A percentile compares a stretch with the other conserved stretches of the same genome.
Conservation (phyloP, 1,140 invertebrate genomes). For the Onthophagus taurus region DNA sequence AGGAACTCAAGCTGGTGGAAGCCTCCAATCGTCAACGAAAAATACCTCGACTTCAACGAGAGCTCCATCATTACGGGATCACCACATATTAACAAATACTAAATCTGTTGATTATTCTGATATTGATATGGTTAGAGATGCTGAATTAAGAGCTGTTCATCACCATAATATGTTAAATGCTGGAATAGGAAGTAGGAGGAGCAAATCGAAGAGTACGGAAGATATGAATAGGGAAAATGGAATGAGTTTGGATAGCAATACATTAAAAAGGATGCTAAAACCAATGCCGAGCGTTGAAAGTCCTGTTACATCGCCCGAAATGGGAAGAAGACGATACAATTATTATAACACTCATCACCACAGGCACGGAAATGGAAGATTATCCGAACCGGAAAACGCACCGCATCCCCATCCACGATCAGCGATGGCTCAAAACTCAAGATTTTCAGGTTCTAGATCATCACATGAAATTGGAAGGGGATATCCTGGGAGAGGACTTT, state of each 20-base stretch:
- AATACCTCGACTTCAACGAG: constrained; percentile 51
- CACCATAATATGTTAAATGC: constrained; percentile 61
- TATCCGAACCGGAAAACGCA: constrained; percentile 45
- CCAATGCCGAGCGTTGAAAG: constrained; percentile 81
- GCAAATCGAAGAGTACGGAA: constrained; percentile 80
- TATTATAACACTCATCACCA: constrained; percentile 48
- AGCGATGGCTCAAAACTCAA: constrained; percentile 34
- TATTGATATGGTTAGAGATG: constrained; percentile 56
- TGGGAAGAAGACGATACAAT: constrained; percentile 62
- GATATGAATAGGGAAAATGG: constrained; percentile 63
- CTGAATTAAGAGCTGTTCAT: constrained; percentile 47
- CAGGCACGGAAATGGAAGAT: constrained; percentile 42
- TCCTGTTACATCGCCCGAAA: constrained; percentile 80
- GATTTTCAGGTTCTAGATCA: constrained; percentile 43
- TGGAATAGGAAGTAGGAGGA: constrained; percentile 45
- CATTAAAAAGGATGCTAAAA: constrained; percentile 86
- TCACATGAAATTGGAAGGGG: constrained; percentile 54
- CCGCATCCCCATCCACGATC: constrained; percentile 32
- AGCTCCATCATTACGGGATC: constrained; percentile 41
- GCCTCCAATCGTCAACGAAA: constrained; percentile 44
- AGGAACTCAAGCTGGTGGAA: constrained; percentile 70
- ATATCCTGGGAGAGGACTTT: constrained; percentile 57
- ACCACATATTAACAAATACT: constrained; percentile 46
- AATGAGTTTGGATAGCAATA: constrained; percentile 54
- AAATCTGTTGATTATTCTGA: constrained; percentile 71